A percentile compares a stretch with the other conserved stretches of the same genome.
Conservation (phyloP, 2,888 invertebrate species). For the Terebella lapidaria region DNA sequence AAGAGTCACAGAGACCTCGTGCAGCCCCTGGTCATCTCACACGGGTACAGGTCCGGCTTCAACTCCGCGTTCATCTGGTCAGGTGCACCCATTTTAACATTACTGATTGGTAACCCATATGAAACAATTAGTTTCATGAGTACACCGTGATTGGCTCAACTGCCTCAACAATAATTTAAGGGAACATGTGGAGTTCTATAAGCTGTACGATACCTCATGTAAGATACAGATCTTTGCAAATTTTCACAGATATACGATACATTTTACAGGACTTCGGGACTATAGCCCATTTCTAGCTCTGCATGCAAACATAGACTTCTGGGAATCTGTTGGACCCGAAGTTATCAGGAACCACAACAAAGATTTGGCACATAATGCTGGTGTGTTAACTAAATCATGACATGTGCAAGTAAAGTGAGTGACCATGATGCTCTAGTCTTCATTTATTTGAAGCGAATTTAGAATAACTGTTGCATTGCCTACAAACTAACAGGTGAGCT, state of each 20-base stretch:
- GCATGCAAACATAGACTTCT: constrained; percentile 42
- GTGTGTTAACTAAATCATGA: no score
- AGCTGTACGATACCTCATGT: background rate
- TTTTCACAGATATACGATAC: no score
- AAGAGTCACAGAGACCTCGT: constrained; percentile 30
- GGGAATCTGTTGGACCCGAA: constrained; percentile 33
- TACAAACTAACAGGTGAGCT: constrained; percentile 33
- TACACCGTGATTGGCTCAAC: background rate
- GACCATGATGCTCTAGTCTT: no score
- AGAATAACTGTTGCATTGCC: no score
- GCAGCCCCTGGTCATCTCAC: constrained; percentile 44
- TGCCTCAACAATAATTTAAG: background rate
- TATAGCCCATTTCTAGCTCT: constrained; percentile 45
- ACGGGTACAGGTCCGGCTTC: constrained; percentile 50
- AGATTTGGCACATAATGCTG: constrained; percentile 31
- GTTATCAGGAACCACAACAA: constrained; percentile 33
- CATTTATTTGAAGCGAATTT: no score
- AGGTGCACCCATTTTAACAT: constrained; percentile 35
- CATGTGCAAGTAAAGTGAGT: no score
- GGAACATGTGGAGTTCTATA: background rate
- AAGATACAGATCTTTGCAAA: no score
- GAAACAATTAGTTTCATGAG: background rate
- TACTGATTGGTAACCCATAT: no score
- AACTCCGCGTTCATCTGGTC: constrained; percentile 50
- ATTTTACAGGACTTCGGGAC: constrained; percentile 40